Evolutionary conservation across 2,888 invertebrate species (phyloP).

Genomic region (Cheilosia scutellata): DNA sequence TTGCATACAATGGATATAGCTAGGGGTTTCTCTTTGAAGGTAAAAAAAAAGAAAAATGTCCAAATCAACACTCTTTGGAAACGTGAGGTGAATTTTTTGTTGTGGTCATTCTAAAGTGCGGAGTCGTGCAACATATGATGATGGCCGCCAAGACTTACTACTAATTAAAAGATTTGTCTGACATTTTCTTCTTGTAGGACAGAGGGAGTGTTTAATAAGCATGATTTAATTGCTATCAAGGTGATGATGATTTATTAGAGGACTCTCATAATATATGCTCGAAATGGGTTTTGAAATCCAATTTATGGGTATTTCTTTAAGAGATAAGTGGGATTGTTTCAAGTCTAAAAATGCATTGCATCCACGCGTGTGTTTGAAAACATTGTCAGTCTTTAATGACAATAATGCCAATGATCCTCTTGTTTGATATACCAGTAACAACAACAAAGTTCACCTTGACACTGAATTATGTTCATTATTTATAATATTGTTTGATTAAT

Average conservation of each 20-base stretch:
- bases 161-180: constrained; percentile 65
- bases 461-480: constrained; percentile 26
- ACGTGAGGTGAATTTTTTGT: constrained; percentile 52
- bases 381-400: too few relatives aligned
- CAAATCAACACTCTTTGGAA: constrained; percentile 45
- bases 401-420: too few relatives aligned
- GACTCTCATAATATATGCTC: constrained; percentile 28
- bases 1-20: constrained; percentile 67
- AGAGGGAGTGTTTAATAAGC: constrained; percentile 48
- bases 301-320: too few relatives aligned
- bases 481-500: constrained; percentile 46
- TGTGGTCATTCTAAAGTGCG: neutral
- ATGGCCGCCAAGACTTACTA: constrained; percentile 53
- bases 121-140: constrained; percentile 19
- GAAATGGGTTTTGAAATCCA: neutral
- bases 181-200: constrained; percentile 6
- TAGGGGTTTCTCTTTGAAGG: constrained; percentile 58
- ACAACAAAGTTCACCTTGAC: neutral
- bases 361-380: too few relatives aligned
- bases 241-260: constrained; percentile 37
- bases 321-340: too few relatives aligned
- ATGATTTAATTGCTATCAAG: constrained; percentile 20
- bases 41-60: constrained; percentile 15
- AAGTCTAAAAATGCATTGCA: too few relatives aligned
- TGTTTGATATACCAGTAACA: too few relatives aligned